Evolutionary conservation across 2,888 invertebrate genomes (phyloP).

Genomic region (Euspilapteryx auroguttella): DNA sequence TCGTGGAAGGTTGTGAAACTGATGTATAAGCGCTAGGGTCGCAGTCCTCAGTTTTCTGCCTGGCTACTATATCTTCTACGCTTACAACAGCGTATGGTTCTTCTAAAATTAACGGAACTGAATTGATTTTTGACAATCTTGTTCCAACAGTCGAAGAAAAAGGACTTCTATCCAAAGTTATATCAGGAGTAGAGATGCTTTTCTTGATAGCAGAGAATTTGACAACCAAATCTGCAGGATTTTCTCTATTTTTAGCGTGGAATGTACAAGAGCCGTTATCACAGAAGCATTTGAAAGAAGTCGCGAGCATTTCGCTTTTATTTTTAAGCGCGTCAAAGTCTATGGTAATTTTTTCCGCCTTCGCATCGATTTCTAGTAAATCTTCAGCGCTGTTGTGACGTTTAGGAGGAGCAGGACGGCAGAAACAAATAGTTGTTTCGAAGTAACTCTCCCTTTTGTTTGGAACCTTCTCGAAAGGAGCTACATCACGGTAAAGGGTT

Average conservation of each 20-base stretch:
- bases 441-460: slow-evolving; percentile 35
- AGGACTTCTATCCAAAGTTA: slow-evolving; percentile 31
- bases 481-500: slow-evolving; percentile 28
- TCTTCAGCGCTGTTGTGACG: slow-evolving; percentile 48
- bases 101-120: slow-evolving; percentile 39
- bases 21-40: slow-evolving; percentile 14
- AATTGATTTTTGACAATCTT: slow-evolving; percentile 30
- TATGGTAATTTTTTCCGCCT: slow-evolving; percentile 26
- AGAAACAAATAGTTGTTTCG: slow-evolving; percentile 54
- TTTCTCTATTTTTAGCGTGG: slow-evolving; percentile 29
- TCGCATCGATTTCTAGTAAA: slow-evolving; percentile 23
- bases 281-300: slow-evolving; percentile 49
- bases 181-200: slow-evolving; percentile 49
- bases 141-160: slow-evolving; percentile 23
- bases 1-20: slow-evolving; percentile 22
- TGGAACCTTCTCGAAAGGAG: slow-evolving; percentile 28
- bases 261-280: slow-evolving; percentile 33
- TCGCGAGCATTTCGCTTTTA: slow-evolving; percentile 23
- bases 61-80: slow-evolving; percentile 24
- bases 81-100: slow-evolving; percentile 36
- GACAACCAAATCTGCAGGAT: slow-evolving; percentile 25
- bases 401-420: slow-evolving; percentile 36
- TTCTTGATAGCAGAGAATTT: slow-evolving; percentile 47
- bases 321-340: slow-evolving; percentile 26
- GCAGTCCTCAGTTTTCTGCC: slow-evolving; percentile 13